These are phyloP conservation scores for Heliconius charithonia DNA, from an alignment of 2,888 invertebrate species.

Conservation along the genomic window DNA sequence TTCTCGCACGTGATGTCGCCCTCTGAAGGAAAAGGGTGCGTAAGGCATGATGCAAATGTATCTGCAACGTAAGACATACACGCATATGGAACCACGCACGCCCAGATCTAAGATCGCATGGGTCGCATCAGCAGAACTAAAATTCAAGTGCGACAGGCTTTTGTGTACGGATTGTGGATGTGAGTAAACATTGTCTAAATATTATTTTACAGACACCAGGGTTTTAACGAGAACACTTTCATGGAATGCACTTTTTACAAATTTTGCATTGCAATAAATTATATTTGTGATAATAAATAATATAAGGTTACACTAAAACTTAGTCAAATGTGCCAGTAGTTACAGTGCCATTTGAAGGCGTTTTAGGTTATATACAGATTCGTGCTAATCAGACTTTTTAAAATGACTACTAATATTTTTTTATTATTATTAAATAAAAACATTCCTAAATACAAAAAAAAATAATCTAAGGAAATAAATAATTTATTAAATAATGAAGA, in stretches of 20 bases:
- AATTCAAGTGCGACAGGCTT: constrained; percentile 34
- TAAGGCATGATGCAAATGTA: constrained; percentile 98
- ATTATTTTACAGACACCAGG: not conserved
- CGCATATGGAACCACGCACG: constrained; percentile 76
- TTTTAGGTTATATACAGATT: constrained; percentile 15
- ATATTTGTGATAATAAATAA: not conserved
- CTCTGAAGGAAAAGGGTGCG: constrained; percentile 96
- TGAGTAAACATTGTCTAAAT: not conserved
- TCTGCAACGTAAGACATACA: constrained; percentile 90
- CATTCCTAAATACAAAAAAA: not conserved
- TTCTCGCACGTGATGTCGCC: constrained; percentile 88
- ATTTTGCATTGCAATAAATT: not conserved
- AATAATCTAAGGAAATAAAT: too few species aligned
- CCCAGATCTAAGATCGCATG: constrained; percentile 56
- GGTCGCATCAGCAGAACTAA: constrained; percentile 48
- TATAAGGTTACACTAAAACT: too few species aligned
- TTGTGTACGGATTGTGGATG: constrained; percentile 1
- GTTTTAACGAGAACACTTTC: not conserved
- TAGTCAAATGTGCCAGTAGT: not conserved
- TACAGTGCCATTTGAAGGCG: constrained; percentile 1
- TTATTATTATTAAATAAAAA: not conserved
- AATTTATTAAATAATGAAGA: too few species aligned
- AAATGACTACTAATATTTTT: not conserved
- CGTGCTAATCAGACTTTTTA: constrained; percentile 20
- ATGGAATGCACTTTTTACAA: constrained; percentile 8